Percentiles rank a stretch among this genome's conserved stretches.
These are phyloP conservation scores for Gandaritis pyraliata DNA, from an alignment of 2,888 invertebrate species.

Conservation along the genomic window DNA sequence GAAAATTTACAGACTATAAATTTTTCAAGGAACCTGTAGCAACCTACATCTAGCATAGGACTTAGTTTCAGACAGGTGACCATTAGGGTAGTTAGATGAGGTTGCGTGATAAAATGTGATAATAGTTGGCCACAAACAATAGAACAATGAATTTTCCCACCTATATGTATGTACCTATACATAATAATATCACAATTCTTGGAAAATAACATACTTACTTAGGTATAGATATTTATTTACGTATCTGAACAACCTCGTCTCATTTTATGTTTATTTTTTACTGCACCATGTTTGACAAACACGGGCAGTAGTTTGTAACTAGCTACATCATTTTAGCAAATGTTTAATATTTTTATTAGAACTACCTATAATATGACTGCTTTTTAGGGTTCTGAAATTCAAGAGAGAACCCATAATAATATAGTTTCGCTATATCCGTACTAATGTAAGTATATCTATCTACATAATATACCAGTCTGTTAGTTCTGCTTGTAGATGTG, in stretches of 20 bases:
- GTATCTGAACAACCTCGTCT: conserved; percentile 36
- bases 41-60: conserved; percentile 3
- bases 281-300: conserved; percentile 27
- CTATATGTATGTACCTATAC: too few relatives aligned
- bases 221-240: conserved; percentile 26
- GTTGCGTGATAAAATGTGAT: conserved; percentile 71
- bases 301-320: conserved; percentile 8
- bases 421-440: too few relatives aligned
- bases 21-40: not conserved
- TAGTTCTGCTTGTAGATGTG: too few relatives aligned
- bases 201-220: conserved; percentile 51
- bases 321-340: too few relatives aligned
- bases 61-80: conserved; percentile 27
- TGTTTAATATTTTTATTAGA: too few relatives aligned
- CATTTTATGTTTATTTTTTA: conserved; percentile 28
- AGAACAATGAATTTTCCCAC: conserved; percentile 80
- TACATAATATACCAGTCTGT: too few relatives aligned
- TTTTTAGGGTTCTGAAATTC: too few relatives aligned
- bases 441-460: too few relatives aligned
- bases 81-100: conserved; percentile 42
- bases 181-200: conserved; percentile 69
- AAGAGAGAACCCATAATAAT: too few relatives aligned
- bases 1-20: too few relatives aligned
- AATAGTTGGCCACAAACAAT: conserved; percentile 74
- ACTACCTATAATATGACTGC: too few relatives aligned